These are phyloP conservation scores for Celastrina argiolus DNA, from an alignment of 2,888 invertebrate species.

Conservation along the genomic window DNA sequence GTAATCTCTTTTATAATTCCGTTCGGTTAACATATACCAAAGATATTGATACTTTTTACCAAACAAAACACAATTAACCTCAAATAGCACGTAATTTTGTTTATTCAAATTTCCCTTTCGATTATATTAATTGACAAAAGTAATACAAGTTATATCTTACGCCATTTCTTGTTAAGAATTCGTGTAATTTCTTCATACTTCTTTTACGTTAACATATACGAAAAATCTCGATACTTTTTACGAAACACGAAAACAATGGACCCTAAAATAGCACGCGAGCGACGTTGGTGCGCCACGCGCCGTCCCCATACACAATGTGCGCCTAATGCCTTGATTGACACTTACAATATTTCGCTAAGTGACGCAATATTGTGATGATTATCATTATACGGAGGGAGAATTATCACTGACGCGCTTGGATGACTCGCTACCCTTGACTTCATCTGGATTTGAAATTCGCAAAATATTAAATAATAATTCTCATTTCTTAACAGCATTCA, in stretches of 20 bases:
- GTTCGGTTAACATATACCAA: no score
- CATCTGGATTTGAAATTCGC: conserved; percentile 2
- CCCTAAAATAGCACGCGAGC: conserved; percentile 60
- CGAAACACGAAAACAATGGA: conserved; percentile 63
- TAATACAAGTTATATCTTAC: no score
- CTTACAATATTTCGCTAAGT: conserved; percentile 79
- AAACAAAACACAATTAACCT: no score
- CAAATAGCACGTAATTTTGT: no score
- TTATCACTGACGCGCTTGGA: conserved; percentile 60
- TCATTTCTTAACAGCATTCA: no score
- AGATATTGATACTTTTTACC: no score
- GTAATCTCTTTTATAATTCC: no score
- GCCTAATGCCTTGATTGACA: conserved; percentile 79
- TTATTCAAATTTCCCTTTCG: no score
- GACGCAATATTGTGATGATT: conserved; percentile 79
- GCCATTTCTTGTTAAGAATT: no score
- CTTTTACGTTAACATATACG: no score
- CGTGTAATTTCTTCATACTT: background rate
- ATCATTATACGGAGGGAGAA: conserved; percentile 53
- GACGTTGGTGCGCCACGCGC: conserved; percentile 57
- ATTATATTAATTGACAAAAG: no score
- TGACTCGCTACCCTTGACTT: conserved; percentile 43
- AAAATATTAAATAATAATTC: background rate
- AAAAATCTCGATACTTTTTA: conserved; percentile 44
- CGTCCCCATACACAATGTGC: conserved; percentile 55